phyloP scores from a whole-genome alignment of 2,797 vertebrate genomes.

The Poecilia gillii region DNA sequence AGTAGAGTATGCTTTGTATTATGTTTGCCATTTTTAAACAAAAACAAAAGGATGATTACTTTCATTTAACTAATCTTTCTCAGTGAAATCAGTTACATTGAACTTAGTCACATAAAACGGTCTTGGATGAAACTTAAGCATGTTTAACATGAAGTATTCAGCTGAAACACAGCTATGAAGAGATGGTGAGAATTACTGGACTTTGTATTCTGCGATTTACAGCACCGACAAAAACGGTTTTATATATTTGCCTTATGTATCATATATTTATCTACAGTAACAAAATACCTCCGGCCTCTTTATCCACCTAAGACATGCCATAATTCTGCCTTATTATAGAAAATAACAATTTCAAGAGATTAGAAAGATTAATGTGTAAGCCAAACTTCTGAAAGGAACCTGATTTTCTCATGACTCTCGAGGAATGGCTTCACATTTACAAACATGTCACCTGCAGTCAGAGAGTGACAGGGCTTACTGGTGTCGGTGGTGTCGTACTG shows the following conservation, averaged over 20 bases:
- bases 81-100: not conserved
- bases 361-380: not conserved
- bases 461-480: slow-evolving; percentile 74
- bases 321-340: not conserved
- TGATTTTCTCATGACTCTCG: no score
- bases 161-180: not conserved
- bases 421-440: not conserved
- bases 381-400: not conserved
- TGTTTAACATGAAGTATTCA: not conserved
- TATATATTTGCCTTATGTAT: not conserved
- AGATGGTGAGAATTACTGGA: not conserved
- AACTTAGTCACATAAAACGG: not conserved
- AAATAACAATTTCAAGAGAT: not conserved
- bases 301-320: not conserved
- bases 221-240: not conserved
- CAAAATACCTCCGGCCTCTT: not conserved
- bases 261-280: not conserved
- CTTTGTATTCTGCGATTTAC: not conserved
- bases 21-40: not conserved
- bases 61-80: not conserved
- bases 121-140: not conserved
- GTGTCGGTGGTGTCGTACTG: slow-evolving; percentile 93
- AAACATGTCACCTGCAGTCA: not conserved
- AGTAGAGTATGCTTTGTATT: not conserved
- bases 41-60: not conserved